Base-by-base conservation (phyloP, 1,140 invertebrate species). In the Tetragonula clypearis region DNA sequence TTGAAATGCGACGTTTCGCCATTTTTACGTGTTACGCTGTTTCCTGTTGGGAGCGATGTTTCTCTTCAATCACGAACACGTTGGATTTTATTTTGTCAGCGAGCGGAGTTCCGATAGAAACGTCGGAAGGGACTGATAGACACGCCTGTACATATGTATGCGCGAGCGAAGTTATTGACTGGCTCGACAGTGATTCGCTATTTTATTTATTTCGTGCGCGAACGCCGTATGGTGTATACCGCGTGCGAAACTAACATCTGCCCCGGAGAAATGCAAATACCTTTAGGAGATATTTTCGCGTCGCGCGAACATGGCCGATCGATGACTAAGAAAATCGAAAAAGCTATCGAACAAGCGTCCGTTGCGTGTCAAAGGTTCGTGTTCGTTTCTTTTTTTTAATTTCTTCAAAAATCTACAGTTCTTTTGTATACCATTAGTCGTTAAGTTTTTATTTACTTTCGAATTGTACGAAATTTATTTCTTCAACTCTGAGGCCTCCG, bases 191-290 rank as follows among this genome's bases (percentile, higher is more conserved):
- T 30, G 73, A 77, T 68, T 60, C 55, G 75, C 15, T 78, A 53
- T 77, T 69, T 75, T 78, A 78, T 84, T 78, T 71, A 78, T 77
- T 58, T 68, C 60, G 65, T 8, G 17, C 35, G 30, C 62, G 35
- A 78, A 84, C 9, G n/a, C 12, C 2, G n/a, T 41, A 41, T 6
- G 41, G 26, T 53, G 53, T 21, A 41, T 23, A 19, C 53, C n/a
- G 19, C 35, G 55, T 69, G 82, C 82, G 74, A 83, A 78, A 35
- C 65, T n/a, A 71, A 69, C 82, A 78, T 83, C 74, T 83, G 82
- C 14, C 41, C 30, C 17, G 35, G 26, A 62, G 55, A 41, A 49
- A 58, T 53, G 55, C n/a, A 58, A 78, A 69, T 58, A 56, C 35
- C 65, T 35, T 19, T 9, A 35, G n/a, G 74, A 41, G 35, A 15